These are phyloP conservation scores for Drosophila hamatofila DNA, from an alignment of 2,888 invertebrate species.

Conservation along the genomic window DNA sequence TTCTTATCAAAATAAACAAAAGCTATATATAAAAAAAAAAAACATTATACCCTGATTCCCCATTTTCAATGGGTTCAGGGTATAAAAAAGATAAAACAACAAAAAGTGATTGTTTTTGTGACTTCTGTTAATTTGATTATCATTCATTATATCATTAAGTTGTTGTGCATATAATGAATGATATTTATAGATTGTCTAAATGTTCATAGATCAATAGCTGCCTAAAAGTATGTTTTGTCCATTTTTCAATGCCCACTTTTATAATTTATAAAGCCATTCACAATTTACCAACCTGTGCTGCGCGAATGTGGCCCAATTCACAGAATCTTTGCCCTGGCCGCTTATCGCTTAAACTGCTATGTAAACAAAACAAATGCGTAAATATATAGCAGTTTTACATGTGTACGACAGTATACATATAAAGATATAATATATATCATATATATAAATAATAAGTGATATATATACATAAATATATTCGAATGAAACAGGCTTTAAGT, in stretches of 20 bases:
- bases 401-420: not conserved
- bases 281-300: constrained; percentile 30
- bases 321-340: constrained; percentile 47
- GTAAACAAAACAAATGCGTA: constrained; percentile 42
- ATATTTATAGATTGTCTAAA: constrained; percentile 2
- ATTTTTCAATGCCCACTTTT: constrained; percentile 8
- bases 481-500: not conserved
- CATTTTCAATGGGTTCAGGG: too few species aligned
- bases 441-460: not conserved
- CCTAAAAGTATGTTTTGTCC: constrained; percentile 67
- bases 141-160: not conserved
- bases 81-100: not conserved
- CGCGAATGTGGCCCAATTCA: constrained; percentile 50
- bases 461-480: not conserved
- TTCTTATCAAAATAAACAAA: not conserved
- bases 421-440: not conserved
- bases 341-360: constrained; percentile 69
- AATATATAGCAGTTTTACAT: constrained; percentile 7
- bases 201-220: constrained; percentile 7
- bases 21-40: not conserved
- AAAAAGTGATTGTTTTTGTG: not conserved
- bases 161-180: constrained; percentile 1
- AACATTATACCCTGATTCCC: too few species aligned
- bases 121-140: constrained; percentile 7
- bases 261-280: not conserved